These are phyloP conservation scores for Idaea aversata DNA, from an alignment of 2,888 invertebrate genomes.

Conservation along the genomic window DNA sequence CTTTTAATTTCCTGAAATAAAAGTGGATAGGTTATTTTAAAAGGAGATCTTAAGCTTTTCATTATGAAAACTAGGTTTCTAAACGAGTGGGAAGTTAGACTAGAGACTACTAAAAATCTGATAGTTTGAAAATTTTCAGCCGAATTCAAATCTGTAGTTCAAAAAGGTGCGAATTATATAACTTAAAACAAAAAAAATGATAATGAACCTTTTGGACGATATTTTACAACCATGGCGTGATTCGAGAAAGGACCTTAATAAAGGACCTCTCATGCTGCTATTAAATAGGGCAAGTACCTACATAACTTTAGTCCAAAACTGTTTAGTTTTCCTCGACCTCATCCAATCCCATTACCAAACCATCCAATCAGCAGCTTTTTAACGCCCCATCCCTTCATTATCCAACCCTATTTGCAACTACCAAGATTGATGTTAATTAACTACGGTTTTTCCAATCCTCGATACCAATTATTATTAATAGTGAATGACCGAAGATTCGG, in stretches of 20 bases:
- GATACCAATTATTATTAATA: conserved; percentile 3
- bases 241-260: no score
- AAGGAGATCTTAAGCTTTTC: neutral
- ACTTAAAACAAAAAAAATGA: no score
- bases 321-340: neutral
- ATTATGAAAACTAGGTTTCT: no score
- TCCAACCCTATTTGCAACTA: conserved; percentile 5
- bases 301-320: neutral
- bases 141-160: no score
- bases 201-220: no score
- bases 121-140: no score
- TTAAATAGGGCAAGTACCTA: no score
- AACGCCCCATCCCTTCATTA: neutral
- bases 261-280: no score
- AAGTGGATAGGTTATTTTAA: neutral
- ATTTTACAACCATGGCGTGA: no score
- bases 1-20: neutral
- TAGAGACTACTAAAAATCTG: no score
- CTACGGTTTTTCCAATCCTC: conserved; percentile 4
- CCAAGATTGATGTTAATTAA: conserved; percentile 2
- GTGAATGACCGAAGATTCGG: neutral
- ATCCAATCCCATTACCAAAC: neutral
- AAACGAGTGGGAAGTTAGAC: no score
- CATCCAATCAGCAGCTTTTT: neutral
- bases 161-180: no score